A percentile compares a stretch with the other conserved stretches of the same genome.
phyloP scores from a whole-genome alignment of 2,113 vertebrate species.

The Larimichthys polyactis region DNA sequence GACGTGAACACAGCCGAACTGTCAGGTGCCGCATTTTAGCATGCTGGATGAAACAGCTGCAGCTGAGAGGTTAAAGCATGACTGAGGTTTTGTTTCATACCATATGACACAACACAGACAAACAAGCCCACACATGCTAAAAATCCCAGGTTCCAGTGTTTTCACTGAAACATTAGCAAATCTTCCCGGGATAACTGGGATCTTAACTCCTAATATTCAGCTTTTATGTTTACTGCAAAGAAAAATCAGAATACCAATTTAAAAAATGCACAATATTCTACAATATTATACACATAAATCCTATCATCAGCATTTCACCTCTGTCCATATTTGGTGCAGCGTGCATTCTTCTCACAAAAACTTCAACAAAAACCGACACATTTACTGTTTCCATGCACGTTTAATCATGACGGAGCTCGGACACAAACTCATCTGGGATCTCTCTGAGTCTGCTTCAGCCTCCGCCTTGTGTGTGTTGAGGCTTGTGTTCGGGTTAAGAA shows the following conservation, averaged over 20 bases:
- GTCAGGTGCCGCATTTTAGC: background rate
- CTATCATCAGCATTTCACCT: background rate
- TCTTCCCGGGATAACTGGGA: background rate
- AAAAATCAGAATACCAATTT: no score
- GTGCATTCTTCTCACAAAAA: no score
- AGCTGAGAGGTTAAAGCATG: background rate
- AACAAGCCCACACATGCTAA: background rate
- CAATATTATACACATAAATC: background rate
- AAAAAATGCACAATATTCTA: no score
- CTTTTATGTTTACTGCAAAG: no score
- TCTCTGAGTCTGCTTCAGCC: background rate
- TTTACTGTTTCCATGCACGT: background rate
- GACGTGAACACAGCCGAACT: background rate
- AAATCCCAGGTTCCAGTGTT: background rate
- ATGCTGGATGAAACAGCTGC: background rate
- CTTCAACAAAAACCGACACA: background rate
- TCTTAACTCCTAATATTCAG: no score
- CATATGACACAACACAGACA: background rate
- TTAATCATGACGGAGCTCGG: background rate
- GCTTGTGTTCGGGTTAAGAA: slow-evolving; percentile 62
- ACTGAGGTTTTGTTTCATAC: background rate
- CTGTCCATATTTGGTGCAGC: background rate
- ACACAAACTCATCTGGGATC: background rate
- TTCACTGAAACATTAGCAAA: background rate
- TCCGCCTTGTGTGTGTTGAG: slow-evolving; percentile 14